Base-by-base conservation (phyloP, 2,888 invertebrate genomes). In the Drosophila colorata region DNA sequence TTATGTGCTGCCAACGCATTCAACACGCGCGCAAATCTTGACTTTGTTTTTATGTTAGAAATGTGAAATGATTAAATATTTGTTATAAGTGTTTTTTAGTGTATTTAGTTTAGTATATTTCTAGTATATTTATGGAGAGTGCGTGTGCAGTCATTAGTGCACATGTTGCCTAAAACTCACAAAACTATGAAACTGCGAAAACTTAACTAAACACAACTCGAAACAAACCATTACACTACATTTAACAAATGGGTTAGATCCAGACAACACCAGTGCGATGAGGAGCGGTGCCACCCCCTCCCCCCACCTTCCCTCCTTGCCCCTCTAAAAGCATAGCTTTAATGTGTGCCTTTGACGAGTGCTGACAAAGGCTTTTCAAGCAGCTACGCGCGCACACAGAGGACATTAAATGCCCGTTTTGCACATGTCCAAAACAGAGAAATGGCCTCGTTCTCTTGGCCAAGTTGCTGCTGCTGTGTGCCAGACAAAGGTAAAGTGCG, bases 211-310 rank as follows among this genome's bases (percentile, higher is more conserved):
- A 67, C 74, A 64, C 57, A 75, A 80, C 70, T 72, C 58, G 68
- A 77, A 79, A 84, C 85, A 80, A 82, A 63, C 74, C 69, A 60
- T 87, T 69, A 79, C 86, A 74, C 72, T 86, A 87, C 86, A 87
- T 87, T 87, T 69, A 81, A 79, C 86, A 87, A 87, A 86, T 87
- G 81, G 86, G 87, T 83, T 86, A 70, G 69, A 67, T 37, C 49
- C 57, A 40, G 40, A 37, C 44, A 28, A 20, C 18, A 8, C 5
- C 11, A 8, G 25, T 2, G 18, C 33, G 6, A 18, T 3, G n/a
- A 9, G 6, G 23, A 8, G 11, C 48, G 5, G 18, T 25, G n/a
- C 40, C n/a, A 3, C 2, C 9, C 11, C 4, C 1, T 5, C 18
- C 3, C 9, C 41, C 49, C 31, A 2, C 9, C 4, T n/a, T n/a